A percentile compares a stretch with the other conserved stretches of the same genome.
Evolutionary conservation across 2,113 vertebrate genomes (phyloP).

Genomic region (Crotalus helleri): DNA sequence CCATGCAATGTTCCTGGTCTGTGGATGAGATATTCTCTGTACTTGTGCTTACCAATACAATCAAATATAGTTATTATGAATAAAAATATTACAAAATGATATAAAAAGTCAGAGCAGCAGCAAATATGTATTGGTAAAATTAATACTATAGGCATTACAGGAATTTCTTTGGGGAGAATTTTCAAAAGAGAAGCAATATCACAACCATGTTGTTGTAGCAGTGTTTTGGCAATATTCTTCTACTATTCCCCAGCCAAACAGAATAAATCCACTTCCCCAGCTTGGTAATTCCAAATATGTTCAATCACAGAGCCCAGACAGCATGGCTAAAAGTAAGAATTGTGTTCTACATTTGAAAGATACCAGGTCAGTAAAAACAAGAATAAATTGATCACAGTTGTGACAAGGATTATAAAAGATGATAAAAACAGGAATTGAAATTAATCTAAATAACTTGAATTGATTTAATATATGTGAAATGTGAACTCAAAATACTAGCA

Average conservation of each 20-base stretch:
- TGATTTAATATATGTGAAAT: constrained; percentile 23
- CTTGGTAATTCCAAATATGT: neutral
- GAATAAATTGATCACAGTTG: constrained; percentile 8
- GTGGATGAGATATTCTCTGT: neutral
- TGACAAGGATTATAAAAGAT: neutral
- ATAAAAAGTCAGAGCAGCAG: neutral
- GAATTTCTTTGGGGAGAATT: neutral
- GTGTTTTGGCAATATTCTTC: neutral
- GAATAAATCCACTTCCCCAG: neutral
- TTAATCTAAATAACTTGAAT: neutral
- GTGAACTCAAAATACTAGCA: constrained; percentile 8
- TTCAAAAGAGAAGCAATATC: neutral
- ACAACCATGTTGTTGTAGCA: neutral
- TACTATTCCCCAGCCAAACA: rapidly evolving
- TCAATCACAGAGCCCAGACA: neutral
- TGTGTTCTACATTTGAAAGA: neutral
- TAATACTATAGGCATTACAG: neutral
- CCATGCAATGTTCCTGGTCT: neutral
- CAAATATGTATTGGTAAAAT: neutral
- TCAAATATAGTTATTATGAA: neutral
- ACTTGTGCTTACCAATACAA: neutral
- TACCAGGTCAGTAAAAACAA: neutral
- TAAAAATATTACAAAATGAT: neutral
- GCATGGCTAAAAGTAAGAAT: neutral
- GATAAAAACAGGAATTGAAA: neutral